Conservation (phyloP, 2,113 vertebrate genomes). For the Alouatta palliata region DNA sequence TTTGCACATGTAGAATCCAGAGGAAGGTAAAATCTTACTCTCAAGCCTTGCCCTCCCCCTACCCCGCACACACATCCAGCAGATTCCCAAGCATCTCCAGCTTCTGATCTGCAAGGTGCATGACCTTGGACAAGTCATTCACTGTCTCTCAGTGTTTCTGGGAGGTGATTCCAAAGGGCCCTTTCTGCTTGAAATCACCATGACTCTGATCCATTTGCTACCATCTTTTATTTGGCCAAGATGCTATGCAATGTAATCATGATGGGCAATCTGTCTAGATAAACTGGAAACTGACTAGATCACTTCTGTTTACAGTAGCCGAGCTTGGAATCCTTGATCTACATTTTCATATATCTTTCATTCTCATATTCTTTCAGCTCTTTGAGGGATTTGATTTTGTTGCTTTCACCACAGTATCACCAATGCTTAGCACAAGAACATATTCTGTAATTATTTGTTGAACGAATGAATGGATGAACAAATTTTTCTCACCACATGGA, state of each 20-base stretch:
- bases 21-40: background rate
- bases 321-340: background rate
- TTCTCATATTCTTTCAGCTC: background rate
- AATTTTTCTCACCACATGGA: background rate
- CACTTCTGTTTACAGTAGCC: background rate
- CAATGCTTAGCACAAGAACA: background rate
- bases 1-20: background rate
- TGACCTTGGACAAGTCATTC: background rate
- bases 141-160: background rate
- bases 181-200: background rate
- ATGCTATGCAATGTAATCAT: background rate
- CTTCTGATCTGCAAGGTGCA: background rate
- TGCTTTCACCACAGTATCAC: background rate
- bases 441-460: background rate
- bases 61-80: fast-evolving
- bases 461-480: background rate
- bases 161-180: background rate
- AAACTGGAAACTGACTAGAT: background rate
- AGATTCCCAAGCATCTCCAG: background rate
- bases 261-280: background rate
- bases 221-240: background rate
- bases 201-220: background rate
- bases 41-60: background rate
- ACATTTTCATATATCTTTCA: background rate
- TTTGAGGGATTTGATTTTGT: background rate